These are phyloP conservation scores for Drosophila tropicalis DNA, from an alignment of 1,140 invertebrate genomes.

Conservation along the genomic window DNA sequence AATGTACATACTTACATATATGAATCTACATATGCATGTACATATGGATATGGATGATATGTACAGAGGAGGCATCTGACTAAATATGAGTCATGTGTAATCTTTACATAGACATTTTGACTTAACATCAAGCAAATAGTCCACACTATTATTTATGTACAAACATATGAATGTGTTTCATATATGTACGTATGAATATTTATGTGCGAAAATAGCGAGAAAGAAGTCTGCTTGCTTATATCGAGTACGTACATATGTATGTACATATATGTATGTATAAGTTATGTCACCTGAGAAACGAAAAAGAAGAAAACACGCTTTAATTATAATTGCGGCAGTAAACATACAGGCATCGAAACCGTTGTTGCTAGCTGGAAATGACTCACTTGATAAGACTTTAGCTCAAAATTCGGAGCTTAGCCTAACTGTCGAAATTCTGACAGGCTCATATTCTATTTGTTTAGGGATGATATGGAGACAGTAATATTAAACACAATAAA, in stretches of 20 bases:
- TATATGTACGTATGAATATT: constrained; percentile 19
- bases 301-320: background rate
- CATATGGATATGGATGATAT: constrained; percentile 1
- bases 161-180: constrained; percentile 8
- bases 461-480: too few species aligned
- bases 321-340: constrained; percentile 1
- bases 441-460: too few species aligned
- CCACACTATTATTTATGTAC: constrained; percentile 17
- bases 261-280: background rate
- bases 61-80: background rate
- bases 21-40: background rate
- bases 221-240: constrained; percentile 6
- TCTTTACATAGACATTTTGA: background rate
- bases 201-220: constrained; percentile 25
- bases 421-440: background rate
- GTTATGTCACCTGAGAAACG: constrained; percentile 9
- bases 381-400: background rate
- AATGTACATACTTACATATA: background rate
- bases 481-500: too few species aligned
- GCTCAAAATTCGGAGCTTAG: constrained; percentile 2
- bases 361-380: background rate
- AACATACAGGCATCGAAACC: background rate
- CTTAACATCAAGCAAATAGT: background rate
- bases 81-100: constrained; percentile 6
- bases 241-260: constrained; percentile 2